Percentiles rank a stretch among this genome's conserved stretches.
Conservation (phyloP, 2,888 invertebrate genomes). For the Muscina levida region DNA sequence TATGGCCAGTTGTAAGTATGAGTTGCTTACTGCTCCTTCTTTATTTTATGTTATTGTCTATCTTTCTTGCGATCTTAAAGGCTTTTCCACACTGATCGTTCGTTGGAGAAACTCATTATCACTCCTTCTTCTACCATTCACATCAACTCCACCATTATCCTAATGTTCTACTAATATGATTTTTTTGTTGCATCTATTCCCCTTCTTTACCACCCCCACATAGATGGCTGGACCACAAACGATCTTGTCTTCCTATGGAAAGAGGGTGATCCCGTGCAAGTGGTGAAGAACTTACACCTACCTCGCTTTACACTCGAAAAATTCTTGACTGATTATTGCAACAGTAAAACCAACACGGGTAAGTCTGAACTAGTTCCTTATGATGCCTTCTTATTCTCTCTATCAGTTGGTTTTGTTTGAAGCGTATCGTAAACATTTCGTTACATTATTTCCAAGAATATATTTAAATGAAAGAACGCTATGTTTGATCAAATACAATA, state of each 20-base stretch:
- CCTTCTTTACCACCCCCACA: not conserved
- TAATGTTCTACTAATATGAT: not conserved
- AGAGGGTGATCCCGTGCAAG: conserved; percentile 96
- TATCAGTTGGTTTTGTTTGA: conserved; percentile 59
- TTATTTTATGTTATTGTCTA: not conserved
- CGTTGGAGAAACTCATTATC: conserved; percentile 31
- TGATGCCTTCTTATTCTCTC: conserved; percentile 38
- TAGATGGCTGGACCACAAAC: conserved; percentile 98
- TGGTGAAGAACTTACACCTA: conserved; percentile 95
- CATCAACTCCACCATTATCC: not conserved
- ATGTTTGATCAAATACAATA: conserved; percentile 4
- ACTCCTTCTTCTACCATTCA: not conserved
- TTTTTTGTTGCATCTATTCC: not conserved
- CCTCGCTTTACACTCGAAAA: conserved; percentile 97
- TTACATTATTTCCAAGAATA: not conserved
- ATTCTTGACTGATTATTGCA: conserved; percentile 96
- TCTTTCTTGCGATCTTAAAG: conserved; percentile 28
- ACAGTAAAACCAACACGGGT: conserved; percentile 98
- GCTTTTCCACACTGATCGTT: conserved; percentile 39
- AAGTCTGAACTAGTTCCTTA: conserved; percentile 73
- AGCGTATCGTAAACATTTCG: conserved; percentile 13
- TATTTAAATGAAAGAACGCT: not conserved
- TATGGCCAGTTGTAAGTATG: conserved; percentile 97
- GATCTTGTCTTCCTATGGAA: conserved; percentile 98
- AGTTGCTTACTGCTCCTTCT: conserved; percentile 24